These are phyloP conservation scores for Ciconia nigra DNA, from an alignment of 2,797 vertebrate genomes.

Conservation along the genomic window DNA sequence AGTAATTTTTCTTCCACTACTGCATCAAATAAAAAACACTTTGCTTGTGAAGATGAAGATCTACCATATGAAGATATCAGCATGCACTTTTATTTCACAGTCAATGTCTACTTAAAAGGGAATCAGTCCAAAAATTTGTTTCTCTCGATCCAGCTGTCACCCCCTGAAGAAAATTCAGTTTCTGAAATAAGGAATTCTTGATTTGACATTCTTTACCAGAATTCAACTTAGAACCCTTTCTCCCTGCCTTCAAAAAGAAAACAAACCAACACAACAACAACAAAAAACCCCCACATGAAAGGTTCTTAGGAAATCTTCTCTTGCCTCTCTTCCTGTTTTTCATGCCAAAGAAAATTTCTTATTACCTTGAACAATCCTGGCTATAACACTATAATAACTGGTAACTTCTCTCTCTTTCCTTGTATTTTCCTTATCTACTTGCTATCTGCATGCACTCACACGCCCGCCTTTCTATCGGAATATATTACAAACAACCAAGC, in stretches of 20 bases:
- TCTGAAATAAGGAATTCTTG: neutral
- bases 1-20: neutral
- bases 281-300: rapidly evolving
- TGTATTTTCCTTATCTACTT: neutral
- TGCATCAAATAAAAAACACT: neutral
- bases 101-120: neutral
- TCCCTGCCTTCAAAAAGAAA: neutral
- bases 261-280: neutral
- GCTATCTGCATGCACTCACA: neutral
- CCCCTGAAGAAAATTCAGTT: neutral
- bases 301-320: neutral
- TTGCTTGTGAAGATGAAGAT: neutral
- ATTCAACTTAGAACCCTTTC: neutral
- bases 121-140: neutral
- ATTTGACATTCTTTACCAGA: neutral
- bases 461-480: neutral
- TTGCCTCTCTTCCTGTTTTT: neutral
- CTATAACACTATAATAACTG: neutral
- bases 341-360: neutral
- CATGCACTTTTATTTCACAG: neutral
- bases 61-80: neutral
- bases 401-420: neutral
- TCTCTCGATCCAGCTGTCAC: neutral
- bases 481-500: neutral
- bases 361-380: neutral